Base-by-base conservation (phyloP, 2,888 invertebrate genomes). In the Diplolepis rosae region DNA sequence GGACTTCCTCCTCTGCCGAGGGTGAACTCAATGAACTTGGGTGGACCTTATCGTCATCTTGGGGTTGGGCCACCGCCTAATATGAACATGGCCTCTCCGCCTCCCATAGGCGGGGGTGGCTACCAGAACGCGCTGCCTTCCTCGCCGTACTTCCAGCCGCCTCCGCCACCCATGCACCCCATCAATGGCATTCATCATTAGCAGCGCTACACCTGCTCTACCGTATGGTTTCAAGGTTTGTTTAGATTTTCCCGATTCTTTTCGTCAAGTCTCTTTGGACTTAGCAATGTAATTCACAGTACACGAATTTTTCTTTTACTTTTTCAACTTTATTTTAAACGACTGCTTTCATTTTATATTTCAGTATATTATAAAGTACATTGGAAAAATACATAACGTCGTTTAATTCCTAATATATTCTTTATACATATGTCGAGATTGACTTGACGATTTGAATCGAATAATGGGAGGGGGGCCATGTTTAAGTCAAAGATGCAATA, bases 121-220 rank as follows among this genome's bases (percentile, higher is more conserved):
- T 80, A 77, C 68, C 77, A 76, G 51, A 73, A 73, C 69, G 75
- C 74, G 73, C 61, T 76, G 18, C 75, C 73, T 61, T 68, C 72
- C 72, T 30, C 73, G 65, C 68, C 71, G 61, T 79, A 79, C 76
- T 79, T 77, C 79, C 78, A 79, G 76, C 77, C 76, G 68, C 76
- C 78, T 76, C 78, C 74, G 74, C 76, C 77, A 66, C 72, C 79
- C 65, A 69, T 79, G 68, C 78, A 80, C 74, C 79, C 77, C 67
- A 69, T 77, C 73, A 80, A 79, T 73, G 80, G 81, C 68, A 75
- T 78, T 73, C 81, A 79, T 71, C 79, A 75, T 72, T 81, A 79
- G 77, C 73, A 70, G 69, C 70, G 71, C 68, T 73, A 73, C 70
- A 71, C 54, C 77, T 72, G 72, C 69, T 72, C 76, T 79, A 73